Evolutionary conservation across 2,888 invertebrate genomes (phyloP), one percentile per base, ranked within the genome.

Genomic region (Megalurothrips usitatus): DNA sequence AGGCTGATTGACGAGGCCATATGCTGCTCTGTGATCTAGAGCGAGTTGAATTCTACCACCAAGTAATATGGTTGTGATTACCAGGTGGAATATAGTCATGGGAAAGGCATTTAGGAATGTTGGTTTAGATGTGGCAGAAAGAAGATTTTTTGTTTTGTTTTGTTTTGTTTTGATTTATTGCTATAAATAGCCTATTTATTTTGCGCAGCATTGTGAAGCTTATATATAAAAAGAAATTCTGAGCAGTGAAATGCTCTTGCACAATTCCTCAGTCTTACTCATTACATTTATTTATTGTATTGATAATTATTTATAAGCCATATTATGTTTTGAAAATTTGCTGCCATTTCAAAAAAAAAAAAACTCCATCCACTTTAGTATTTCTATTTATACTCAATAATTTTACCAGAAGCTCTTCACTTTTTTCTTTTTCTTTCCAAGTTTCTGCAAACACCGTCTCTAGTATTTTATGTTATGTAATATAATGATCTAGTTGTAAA

Each of bases 251-350:
- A 75, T 75, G 68, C 68, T 75, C 68, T 75, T 75, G 68, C 68
- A 75, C 68, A 75, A 75, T 75, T 75, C 68, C 68, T 75, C 68
- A 75, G 68, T 75, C 68, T 75, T 75, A 75, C 68, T 26, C 23
- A 26, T 75, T 75, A 75, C 68, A 75, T 75, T 75, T 75, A 75
- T 75, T 75, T 75, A 75, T 75, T 75, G 26, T 75, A 75, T 75
- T 75, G 68, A 75, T 75, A 75, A 9, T 75, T 75, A 75, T 75
- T 75, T 75, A 26, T 75, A 75, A 75, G 68, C 23, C 12, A 4
- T 75, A 26, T 75, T 75, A 26, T 75, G 68, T 75, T 75, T 75
- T 75, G 26, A 75, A 26, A 75, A 6, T 75, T 75, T 75, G 68
- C 68, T 75, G 68, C 68, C 68, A 75, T 75, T 75, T 75, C 68